Base-by-base conservation (phyloP, 2,888 invertebrate genomes). In the Plagodis pulveraria region DNA sequence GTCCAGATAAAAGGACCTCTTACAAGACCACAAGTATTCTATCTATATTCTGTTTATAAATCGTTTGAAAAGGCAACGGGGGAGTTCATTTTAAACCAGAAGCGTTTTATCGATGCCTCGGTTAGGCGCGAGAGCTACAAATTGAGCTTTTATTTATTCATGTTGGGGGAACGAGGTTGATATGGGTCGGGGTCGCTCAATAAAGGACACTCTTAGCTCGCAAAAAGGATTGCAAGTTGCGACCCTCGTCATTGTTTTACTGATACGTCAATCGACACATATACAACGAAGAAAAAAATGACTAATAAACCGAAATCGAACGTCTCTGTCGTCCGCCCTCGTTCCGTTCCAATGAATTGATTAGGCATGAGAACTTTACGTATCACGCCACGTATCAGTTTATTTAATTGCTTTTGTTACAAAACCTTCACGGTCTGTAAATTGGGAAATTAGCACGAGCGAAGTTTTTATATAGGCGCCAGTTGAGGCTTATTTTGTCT, bases 131-230 rank as follows among this genome's bases (percentile, higher is more conserved):
- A 81, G 80, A 81, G 86, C 84, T 83, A 88, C 91, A 89, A 91
- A 89, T 89, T 89, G 89, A 87, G 87, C 85, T 83, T 89, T 90
- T 90, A 90, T 89, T 91, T 91, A 91, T 91, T 91, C 91, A 91
- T 89, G 84, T 78, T 84, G 84, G 83, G 86, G 86, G 86, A 80
- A 81, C 78, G 80, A 85, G 81, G 84, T 81, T 87, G 87, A 90
- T 88, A 87, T 90, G 87, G 89, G 89, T 87, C 88, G 87, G 86
- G 89, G 86, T 84, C 89, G 86, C 42, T 42, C 42, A 42, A 42
- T 42, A 88, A 86, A 87, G 87, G 86, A 86, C 87, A 83, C 84
- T 80, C 78, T 83, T 78, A 79, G 78, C 72, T 74, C 78, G 65
- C 52, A 61, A 58, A 81, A 83, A 84, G 78, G 83, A 80, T 81